Percentiles rank a stretch among this genome's conserved stretches.
Evolutionary conservation across 92 coral and sea anemone genomes (phyloP).

Genomic region (Porites evermanni): DNA sequence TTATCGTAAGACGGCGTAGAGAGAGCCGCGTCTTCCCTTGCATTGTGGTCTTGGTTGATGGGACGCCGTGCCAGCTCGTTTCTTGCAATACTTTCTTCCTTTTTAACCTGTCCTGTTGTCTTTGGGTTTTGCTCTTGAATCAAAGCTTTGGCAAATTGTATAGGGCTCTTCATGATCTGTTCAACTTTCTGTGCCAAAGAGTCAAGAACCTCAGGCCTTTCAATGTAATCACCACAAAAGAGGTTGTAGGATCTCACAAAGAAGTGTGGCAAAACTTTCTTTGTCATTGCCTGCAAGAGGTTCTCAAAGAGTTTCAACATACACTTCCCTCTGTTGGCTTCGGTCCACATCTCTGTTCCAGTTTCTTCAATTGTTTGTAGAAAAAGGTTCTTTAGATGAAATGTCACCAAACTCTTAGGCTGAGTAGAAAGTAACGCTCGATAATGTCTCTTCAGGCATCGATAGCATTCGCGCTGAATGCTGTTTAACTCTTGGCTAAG

Average conservation of each 20-base stretch:
- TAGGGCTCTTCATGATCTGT: conserved; percentile 59
- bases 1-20: not conserved
- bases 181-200: conserved; percentile 60
- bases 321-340: conserved; percentile 55
- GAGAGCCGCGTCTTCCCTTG: too few species aligned
- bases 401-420: conserved; percentile 58
- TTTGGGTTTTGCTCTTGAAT: not conserved
- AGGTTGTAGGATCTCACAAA: conserved; percentile 73
- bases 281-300: conserved; percentile 56
- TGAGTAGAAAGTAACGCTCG: conserved; percentile 40
- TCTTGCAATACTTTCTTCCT: not conserved
- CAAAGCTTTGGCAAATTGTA: conserved; percentile 35
- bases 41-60: not conserved
- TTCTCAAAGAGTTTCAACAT: conserved; percentile 69
- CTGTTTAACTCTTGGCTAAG: conserved; percentile 63
- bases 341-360: conserved; percentile 64
- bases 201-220: conserved; percentile 53
- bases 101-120: too few species aligned
- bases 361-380: conserved; percentile 70
- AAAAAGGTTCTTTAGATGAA: conserved; percentile 70
- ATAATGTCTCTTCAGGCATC: conserved; percentile 73
- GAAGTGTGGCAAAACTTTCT: conserved; percentile 65
- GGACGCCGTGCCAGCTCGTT: not conserved
- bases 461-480: conserved; percentile 77
- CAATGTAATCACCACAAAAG: conserved; percentile 53